phyloP scores from a whole-genome alignment of 2,797 vertebrate species.

The Lepilemur ruficaudatus region DNA sequence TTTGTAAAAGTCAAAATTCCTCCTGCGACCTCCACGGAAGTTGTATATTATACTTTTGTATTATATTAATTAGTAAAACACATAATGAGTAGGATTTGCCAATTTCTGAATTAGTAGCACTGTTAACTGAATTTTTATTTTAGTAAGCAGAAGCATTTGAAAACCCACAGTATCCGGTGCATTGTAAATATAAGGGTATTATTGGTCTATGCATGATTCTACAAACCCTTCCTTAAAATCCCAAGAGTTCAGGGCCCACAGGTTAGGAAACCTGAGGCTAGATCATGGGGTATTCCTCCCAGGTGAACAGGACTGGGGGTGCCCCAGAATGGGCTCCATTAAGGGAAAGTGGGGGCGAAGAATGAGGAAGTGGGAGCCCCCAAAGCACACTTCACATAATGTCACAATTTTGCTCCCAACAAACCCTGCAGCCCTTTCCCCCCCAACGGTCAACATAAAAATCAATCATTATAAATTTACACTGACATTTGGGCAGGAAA shows the following conservation, averaged over 20 bases:
- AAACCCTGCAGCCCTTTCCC: background rate
- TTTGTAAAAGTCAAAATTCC: background rate
- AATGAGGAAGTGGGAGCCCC: background rate
- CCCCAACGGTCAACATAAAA: background rate
- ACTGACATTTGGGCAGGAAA: background rate
- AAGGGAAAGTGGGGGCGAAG: background rate
- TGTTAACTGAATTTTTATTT: background rate
- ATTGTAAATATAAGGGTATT: background rate
- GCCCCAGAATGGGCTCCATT: background rate
- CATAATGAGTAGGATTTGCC: background rate
- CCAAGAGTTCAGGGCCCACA: background rate
- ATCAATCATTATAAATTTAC: background rate
- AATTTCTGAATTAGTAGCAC: background rate
- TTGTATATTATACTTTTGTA: background rate
- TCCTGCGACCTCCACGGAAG: background rate
- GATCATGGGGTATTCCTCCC: background rate
- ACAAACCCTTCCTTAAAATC: background rate
- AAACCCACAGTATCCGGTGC: background rate
- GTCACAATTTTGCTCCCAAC: background rate
- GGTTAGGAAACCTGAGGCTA: background rate
- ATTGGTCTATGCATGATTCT: background rate
- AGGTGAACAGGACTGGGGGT: background rate
- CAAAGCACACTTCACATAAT: background rate
- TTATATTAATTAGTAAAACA: background rate
- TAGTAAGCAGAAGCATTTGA: background rate